Evolutionary conservation across 2,888 invertebrate genomes (phyloP).

Genomic region (Andrena chrysosceles): DNA sequence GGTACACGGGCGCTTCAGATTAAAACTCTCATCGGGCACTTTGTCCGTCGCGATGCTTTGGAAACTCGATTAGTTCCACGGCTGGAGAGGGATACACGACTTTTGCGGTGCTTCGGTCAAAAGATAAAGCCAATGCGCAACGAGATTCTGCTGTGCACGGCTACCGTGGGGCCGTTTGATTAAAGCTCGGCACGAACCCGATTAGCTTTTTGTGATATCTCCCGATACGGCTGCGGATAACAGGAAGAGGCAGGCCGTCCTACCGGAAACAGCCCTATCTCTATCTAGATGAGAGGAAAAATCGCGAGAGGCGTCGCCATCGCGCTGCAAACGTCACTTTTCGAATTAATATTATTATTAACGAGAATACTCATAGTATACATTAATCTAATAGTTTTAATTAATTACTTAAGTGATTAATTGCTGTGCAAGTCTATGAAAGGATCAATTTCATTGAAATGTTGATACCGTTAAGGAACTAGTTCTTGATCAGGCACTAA

Average conservation of each 20-base stretch:
- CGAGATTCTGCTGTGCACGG: conserved; percentile 49
- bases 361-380: no score
- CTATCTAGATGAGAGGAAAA: conserved; percentile 6
- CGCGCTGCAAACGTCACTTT: neutral
- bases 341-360: neutral
- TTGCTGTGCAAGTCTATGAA: no score
- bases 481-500: no score
- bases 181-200: conserved; percentile 58
- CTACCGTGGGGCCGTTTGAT: conserved; percentile 45
- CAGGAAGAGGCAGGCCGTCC: conserved; percentile 21
- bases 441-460: no score
- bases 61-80: conserved; percentile 67
- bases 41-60: conserved; percentile 57
- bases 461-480: no score
- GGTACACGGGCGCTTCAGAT: conserved; percentile 67
- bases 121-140: conserved; percentile 59
- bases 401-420: no score
- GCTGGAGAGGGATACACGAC: conserved; percentile 59
- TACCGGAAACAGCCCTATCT: neutral
- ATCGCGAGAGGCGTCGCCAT: neutral
- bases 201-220: conserved; percentile 57
- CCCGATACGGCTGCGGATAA: conserved; percentile 22
- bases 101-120: conserved; percentile 63
- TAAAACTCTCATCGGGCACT: conserved; percentile 67
- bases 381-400: no score